A percentile compares a stretch with the other conserved stretches of the same genome.
These are phyloP conservation scores for Alethe diademata DNA, from an alignment of 2,113 vertebrate species.

Conservation along the genomic window DNA sequence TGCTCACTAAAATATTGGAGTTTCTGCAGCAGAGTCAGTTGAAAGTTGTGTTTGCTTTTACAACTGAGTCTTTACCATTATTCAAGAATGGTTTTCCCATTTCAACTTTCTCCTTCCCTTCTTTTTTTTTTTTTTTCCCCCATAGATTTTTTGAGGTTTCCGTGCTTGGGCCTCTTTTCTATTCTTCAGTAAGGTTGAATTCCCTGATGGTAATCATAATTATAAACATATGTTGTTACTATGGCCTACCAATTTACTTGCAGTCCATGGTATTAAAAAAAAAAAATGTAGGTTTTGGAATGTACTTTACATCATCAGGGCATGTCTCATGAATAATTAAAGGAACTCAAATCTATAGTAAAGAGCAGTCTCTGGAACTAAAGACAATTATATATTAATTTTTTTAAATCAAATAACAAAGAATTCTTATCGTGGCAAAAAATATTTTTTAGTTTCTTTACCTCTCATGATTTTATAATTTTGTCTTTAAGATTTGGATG, in stretches of 20 bases:
- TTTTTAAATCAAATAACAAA: constrained; percentile 29
- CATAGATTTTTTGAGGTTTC: constrained; percentile 59
- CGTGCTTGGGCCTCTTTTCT: constrained; percentile 66
- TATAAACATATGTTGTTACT: constrained; percentile 78
- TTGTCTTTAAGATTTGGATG: constrained; percentile 1
- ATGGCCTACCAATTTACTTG: constrained; percentile 69
- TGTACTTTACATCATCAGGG: constrained; percentile 55
- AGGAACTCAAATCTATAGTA: neutral
- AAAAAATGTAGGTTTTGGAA: constrained; percentile 18
- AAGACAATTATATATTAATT: constrained; percentile 37
- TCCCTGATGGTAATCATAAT: constrained; percentile 78
- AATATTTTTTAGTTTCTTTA: constrained; percentile 11
- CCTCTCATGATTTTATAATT: neutral
- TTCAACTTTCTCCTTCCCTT: constrained; percentile 13
- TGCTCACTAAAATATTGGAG: constrained; percentile 5
- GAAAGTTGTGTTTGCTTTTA: constrained; percentile 49
- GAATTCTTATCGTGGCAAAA: constrained; percentile 22
- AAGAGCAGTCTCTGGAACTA: constrained; percentile 12
- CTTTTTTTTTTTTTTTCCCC: neutral
- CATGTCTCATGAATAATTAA: constrained; percentile 54
- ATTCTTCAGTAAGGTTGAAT: constrained; percentile 71
- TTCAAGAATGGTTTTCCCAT: constrained; percentile 51
- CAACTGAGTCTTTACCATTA: constrained; percentile 55
- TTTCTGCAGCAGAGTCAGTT: constrained; percentile 32
- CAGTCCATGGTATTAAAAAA: constrained; percentile 40